Percentiles rank a stretch among this genome's conserved stretches.
phyloP scores from a whole-genome alignment of 1,140 invertebrate species.

The Bombus picipes region DNA sequence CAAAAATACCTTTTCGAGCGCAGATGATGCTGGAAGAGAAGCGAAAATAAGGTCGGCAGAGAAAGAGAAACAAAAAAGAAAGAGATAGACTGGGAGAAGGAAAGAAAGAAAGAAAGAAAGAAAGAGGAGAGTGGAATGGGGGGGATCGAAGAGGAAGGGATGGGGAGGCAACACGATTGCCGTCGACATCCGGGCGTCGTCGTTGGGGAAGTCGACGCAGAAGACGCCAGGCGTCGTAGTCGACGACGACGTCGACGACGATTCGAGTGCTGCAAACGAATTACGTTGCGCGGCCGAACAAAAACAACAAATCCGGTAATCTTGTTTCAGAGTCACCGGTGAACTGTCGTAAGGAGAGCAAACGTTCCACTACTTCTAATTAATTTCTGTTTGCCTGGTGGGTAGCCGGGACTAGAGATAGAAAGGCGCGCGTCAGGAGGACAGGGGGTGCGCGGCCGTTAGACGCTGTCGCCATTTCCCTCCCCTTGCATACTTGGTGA shows the following conservation, averaged over 20 bases:
- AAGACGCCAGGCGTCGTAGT: conserved; percentile 18
- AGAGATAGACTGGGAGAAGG: background rate
- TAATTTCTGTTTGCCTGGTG: conserved; percentile 73
- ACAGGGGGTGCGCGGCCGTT: background rate
- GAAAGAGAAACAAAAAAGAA: background rate
- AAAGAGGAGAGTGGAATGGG: background rate
- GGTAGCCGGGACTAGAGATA: conserved; percentile 1
- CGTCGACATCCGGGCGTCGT: conserved; percentile 69
- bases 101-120: background rate
- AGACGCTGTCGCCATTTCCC: background rate
- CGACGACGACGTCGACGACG: conserved; percentile 39
- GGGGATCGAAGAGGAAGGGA: background rate
- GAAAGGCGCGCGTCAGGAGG: background rate
- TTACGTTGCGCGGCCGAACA: conserved; percentile 65
- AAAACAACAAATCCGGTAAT: conserved; percentile 73
- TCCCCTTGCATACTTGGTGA: background rate
- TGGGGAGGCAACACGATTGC: conserved; percentile 22
- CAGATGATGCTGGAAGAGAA: conserved; percentile 11
- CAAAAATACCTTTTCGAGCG: conserved; percentile 57
- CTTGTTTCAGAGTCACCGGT: conserved; percentile 67
- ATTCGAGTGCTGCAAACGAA: conserved; percentile 73
- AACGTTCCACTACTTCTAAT: conserved; percentile 72
- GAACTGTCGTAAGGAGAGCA: conserved; percentile 63
- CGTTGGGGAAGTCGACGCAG: conserved; percentile 38
- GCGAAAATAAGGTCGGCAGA: background rate